Evolutionary conservation across 1,140 invertebrate genomes (phyloP), one percentile per base, ranked within the genome.

Genomic region (Laodelphax striatellus): DNA sequence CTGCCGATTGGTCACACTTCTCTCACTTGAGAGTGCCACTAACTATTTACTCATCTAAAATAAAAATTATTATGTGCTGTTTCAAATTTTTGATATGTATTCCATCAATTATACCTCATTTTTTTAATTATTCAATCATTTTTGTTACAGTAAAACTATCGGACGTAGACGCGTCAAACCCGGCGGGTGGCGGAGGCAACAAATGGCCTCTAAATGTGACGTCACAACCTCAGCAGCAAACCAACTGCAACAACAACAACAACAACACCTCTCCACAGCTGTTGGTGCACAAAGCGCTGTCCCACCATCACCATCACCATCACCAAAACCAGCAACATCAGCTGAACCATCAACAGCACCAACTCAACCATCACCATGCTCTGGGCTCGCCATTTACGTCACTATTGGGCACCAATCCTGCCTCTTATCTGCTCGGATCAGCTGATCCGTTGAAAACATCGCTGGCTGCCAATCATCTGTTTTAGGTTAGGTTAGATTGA

Each of bases 261-360:
- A 50, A 50, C 21, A 50, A 50, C 21, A 50, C 46, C 3, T 17
- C 31, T 2, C 54, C 53, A 34, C 62, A 66, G 43, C 38, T 57
- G 43, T 22, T 52, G 13, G 55, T 55, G 17, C 53, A 55, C n/a
- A 59, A 63, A 44, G 53, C 55, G 5, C 24, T 54, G n/a, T 28
- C 28, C 13, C 52, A 55, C 16, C 60, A 61, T 34, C 62, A 65
- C 53, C 63, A 65, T 11, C 58, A 65, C 21, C 66, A 67, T 38
- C 62, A 68, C 56, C 57, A 60, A 53, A 52, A 52, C 14, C 46
- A 43, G 38, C 46, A 42, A 14, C 55, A 46, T 11, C 19, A 46
- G n/a, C 60, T 55, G 4, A 55, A 52, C 42, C 53, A 46, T 19
- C 58, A 60, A 55, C 60, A 62, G 38, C 58, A 60, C n/a, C 58